Base-by-base conservation (phyloP, 2,113 vertebrate species). In the Laticauda laticaudata region DNA sequence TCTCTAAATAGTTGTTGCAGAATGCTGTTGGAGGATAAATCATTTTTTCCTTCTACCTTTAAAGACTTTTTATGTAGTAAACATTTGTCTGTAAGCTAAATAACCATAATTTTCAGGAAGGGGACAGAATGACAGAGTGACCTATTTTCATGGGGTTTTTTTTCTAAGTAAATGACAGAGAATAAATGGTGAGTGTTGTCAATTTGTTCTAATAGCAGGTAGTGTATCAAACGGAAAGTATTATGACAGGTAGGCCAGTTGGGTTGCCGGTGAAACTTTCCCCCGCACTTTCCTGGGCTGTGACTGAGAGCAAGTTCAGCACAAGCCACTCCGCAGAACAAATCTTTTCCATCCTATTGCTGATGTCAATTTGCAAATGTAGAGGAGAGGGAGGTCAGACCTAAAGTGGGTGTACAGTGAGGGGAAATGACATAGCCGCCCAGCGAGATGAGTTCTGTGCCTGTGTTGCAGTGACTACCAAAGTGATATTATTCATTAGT, bases 131-230 rank as follows among this genome's bases (percentile, higher is more conserved):
- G 48, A 94, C 43, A 45, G 48, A 21, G 0, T 61, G 93, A 92
- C 89, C 90, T 21, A 43, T 88, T 93, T 91, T 0, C 87, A 91
- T 93, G 94, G 6, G 6, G 7, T 1, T 89, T 45, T 91, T 94
- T 89, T n/a, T 90, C 59, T 81, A 18, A 48, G 54, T 0, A 4
- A 75, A 23, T 0, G 0, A n/a, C 86, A 0, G 0, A 7, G 24
- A 91, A 57, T 11, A 24, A 91, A 57, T 11, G 23, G 59, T 91
- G 87, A 39, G 45, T 9, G 21, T 2, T 48, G 20, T 11, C 39
- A 39, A 56, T 92, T 91, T 89, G 90, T 90, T 94, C 92, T 94
- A 93, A 24, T 92, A 14, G 53, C 91, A 95, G 85, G 86, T 89
- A 92, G 0, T 0, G 7, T 3, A 51, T 3, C 18, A 89, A 90